Evolutionary conservation across 2,797 vertebrate species (phyloP).

Genomic region (Macropus fuliginosus): DNA sequence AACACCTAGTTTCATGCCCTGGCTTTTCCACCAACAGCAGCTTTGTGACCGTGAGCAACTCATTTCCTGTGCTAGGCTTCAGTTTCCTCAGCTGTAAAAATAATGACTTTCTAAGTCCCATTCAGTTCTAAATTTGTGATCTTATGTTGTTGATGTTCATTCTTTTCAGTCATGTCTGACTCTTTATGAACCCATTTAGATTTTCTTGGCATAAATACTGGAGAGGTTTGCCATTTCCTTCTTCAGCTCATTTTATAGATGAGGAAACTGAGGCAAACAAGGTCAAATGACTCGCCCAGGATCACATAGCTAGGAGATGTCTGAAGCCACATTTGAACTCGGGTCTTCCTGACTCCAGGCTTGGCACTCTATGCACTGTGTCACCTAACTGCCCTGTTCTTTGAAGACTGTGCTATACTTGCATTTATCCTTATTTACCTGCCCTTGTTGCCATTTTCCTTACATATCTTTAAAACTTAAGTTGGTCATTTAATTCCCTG

Average conservation of each 20-base stretch:
- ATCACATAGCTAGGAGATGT: not conserved
- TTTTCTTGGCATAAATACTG: not conserved
- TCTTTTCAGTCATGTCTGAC: not conserved
- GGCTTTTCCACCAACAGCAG: not conserved
- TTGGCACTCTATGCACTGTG: not conserved
- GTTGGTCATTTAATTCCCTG: not conserved
- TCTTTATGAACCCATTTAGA: not conserved
- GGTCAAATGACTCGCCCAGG: not conserved
- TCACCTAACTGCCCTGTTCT: not conserved
- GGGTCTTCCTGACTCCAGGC: not conserved
- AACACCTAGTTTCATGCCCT: not conserved
- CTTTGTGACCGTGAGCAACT: not conserved
- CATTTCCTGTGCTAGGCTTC: not conserved
- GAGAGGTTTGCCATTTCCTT: not conserved
- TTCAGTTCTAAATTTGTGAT: not conserved
- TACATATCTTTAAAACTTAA: not conserved
- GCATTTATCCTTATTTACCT: not conserved
- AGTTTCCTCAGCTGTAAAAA: not conserved
- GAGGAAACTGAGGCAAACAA: not conserved
- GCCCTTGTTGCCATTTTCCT: not conserved
- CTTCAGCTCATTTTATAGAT: not conserved
- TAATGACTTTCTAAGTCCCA: not conserved
- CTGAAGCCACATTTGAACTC: not conserved
- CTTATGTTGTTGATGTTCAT: not conserved
- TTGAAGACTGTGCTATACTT: not conserved